Evolutionary conservation across 2,113 vertebrate genomes (phyloP).

Genomic region (Bos indicus): DNA sequence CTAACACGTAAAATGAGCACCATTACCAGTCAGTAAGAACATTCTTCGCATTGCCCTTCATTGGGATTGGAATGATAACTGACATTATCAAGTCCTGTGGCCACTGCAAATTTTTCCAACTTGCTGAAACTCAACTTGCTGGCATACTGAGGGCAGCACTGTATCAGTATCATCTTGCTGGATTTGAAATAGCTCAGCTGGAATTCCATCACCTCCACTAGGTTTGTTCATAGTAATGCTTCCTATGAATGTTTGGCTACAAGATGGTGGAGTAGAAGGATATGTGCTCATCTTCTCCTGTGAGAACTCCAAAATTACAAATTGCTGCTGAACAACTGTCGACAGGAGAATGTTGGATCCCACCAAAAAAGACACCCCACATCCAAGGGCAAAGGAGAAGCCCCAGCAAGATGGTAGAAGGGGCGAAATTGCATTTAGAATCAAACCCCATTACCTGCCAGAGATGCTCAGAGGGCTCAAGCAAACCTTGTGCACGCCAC

Average conservation of each 20-base stretch:
- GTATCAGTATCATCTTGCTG: neutral
- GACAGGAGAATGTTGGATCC: neutral
- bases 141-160: neutral
- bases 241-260: neutral
- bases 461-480: neutral
- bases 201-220: too few relatives aligned
- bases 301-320: neutral
- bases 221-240: neutral
- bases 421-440: fast-evolving
- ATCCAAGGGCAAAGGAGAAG: neutral
- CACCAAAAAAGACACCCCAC: neutral
- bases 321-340: neutral
- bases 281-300: neutral
- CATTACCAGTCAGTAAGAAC: too few relatives aligned
- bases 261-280: neutral
- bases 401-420: neutral
- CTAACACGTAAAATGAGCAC: too few relatives aligned
- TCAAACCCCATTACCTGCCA: neutral
- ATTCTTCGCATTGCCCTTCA: neutral
- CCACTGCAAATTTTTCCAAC: neutral
- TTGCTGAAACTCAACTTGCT: neutral
- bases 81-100: neutral
- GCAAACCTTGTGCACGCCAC: neutral
- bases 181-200: neutral
- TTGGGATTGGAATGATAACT: neutral